phyloP scores from a whole-genome alignment of 1,140 invertebrate species.

The Metopolophium dirhodum region DNA sequence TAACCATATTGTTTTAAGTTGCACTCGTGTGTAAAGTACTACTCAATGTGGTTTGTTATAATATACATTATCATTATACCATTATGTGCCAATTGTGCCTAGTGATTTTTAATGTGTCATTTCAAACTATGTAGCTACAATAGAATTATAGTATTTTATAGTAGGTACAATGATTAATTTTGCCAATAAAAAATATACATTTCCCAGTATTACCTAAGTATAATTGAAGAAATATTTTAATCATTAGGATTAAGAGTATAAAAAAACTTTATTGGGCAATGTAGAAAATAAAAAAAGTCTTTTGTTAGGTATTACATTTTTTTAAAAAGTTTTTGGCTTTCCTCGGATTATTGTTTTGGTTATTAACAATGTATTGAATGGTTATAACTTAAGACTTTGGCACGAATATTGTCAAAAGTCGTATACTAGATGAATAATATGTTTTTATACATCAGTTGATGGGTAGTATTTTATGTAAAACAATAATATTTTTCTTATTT shows the following conservation, averaged over 20 bases:
- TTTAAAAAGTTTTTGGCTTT: too few species aligned
- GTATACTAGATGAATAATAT: too few species aligned
- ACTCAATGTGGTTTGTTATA: neutral
- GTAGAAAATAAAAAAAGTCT: neutral
- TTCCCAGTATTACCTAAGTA: too few species aligned
- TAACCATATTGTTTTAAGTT: neutral
- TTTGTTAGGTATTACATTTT: neutral
- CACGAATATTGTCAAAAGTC: too few species aligned
- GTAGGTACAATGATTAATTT: neutral
- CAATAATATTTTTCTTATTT: neutral
- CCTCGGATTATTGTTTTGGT: too few species aligned
- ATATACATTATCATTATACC: too few species aligned
- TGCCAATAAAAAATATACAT: neutral
- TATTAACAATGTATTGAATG: too few species aligned
- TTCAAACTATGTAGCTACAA: neutral
- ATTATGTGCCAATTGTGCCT: too few species aligned
- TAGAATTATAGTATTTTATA: neutral
- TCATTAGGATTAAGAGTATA: too few species aligned
- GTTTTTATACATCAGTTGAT: too few species aligned
- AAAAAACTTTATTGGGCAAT: neutral
- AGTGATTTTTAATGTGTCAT: neutral
- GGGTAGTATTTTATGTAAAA: neutral
- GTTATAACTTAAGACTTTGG: too few species aligned
- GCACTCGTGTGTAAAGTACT: neutral
- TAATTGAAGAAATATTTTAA: neutral